phyloP scores from a whole-genome alignment of 64 coral and sea anemone genomes.

The Trachythela sp. region DNA sequence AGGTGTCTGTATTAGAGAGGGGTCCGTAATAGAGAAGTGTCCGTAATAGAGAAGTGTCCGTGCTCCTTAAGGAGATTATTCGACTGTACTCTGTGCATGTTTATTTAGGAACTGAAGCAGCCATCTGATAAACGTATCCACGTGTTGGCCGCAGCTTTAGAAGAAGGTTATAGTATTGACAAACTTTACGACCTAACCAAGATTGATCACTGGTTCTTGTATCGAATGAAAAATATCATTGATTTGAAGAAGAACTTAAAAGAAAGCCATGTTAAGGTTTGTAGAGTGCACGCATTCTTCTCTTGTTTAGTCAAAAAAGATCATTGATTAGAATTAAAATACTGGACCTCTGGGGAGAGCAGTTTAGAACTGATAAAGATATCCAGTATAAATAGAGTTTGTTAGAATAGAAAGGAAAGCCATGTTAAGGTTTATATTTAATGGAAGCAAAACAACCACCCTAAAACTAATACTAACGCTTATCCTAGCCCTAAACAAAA shows the following conservation, averaged over 20 bases:
- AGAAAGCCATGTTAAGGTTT: neutral
- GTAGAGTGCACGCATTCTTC: neutral
- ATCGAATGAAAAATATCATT: constrained; percentile 83
- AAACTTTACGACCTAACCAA: constrained; percentile 86
- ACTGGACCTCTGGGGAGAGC: too few relatives aligned
- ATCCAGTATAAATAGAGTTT: too few relatives aligned
- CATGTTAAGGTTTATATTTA: too few relatives aligned
- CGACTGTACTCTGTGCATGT: neutral
- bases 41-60: too few relatives aligned
- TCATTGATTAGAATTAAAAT: neutral
- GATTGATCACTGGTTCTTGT: constrained; percentile 89
- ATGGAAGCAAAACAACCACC: too few relatives aligned
- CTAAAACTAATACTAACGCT: too few relatives aligned
- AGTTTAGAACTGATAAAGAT: neutral
- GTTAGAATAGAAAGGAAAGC: too few relatives aligned
- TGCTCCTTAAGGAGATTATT: neutral
- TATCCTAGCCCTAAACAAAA: too few relatives aligned
- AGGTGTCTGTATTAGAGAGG: too few relatives aligned
- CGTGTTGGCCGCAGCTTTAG: constrained; percentile 75
- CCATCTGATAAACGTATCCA: constrained; percentile 95
- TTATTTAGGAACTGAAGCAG: constrained; percentile 68
- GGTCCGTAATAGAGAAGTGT: too few relatives aligned
- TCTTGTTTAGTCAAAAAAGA: neutral
- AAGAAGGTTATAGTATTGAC: constrained; percentile 75
- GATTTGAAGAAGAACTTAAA: constrained; percentile 74